Evolutionary conservation across 2,113 vertebrate genomes (phyloP).

Genomic region (Sebastes schlegelii): DNA sequence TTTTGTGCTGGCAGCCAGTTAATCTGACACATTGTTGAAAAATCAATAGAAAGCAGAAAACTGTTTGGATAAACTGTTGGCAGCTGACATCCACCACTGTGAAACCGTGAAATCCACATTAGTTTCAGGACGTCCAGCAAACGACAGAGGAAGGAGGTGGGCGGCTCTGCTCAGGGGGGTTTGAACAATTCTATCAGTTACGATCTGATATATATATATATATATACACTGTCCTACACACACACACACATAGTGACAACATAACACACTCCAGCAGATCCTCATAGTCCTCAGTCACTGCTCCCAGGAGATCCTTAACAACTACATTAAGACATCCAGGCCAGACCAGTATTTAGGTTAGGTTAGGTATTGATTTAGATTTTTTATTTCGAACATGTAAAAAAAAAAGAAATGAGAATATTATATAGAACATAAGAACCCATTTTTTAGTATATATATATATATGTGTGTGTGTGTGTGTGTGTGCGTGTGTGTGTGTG

Average conservation of each 20-base stretch:
- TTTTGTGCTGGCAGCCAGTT: conserved; percentile 47
- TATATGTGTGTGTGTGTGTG: too few relatives aligned
- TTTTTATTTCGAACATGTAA: too few relatives aligned
- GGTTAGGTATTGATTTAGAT: conserved; percentile 12
- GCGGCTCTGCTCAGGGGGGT: conserved; percentile 17
- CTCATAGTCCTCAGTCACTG: conserved; percentile 2
- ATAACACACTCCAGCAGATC: conserved; percentile 11
- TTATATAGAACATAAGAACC: too few relatives aligned
- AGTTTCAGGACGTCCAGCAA: conserved; percentile 59
- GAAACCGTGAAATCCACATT: conserved; percentile 59
- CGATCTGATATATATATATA: conserved; percentile 31
- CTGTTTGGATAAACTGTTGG: conserved; percentile 53
- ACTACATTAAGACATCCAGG: conserved; percentile 18
- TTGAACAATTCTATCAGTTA: conserved; percentile 39
- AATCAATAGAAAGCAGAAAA: conserved; percentile 62
- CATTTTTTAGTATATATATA: too few relatives aligned
- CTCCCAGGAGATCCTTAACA: conserved; percentile 46
- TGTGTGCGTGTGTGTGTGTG: too few relatives aligned
- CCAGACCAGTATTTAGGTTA: conserved; percentile 37
- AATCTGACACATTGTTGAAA: conserved; percentile 61
- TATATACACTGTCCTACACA: conserved; percentile 6
- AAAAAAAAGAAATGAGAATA: too few relatives aligned
- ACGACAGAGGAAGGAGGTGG: conserved; percentile 41
- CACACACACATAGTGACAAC: neutral
- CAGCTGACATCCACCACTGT: conserved; percentile 53